Evolutionary conservation across 2,888 invertebrate species (phyloP).

Genomic region (Apoda limacodes): DNA sequence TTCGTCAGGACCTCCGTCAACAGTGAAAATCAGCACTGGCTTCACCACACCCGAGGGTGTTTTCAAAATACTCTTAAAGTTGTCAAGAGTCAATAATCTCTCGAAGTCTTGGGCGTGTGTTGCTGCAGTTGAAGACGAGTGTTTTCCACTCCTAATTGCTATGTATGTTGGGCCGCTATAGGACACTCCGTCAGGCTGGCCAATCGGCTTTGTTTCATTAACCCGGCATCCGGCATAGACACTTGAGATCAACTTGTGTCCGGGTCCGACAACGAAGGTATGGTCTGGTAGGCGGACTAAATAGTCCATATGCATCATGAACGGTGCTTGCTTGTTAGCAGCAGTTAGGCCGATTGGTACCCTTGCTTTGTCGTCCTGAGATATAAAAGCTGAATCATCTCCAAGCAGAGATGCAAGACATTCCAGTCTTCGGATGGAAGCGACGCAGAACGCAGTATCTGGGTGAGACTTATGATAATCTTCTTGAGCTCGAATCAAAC

Average conservation of each 20-base stretch:
- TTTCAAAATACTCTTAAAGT: constrained; percentile 5
- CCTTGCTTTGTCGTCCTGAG: constrained; percentile 8
- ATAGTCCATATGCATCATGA: constrained; percentile 14
- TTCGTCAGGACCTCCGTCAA: constrained; percentile 10
- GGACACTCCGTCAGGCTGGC: constrained; percentile 12
- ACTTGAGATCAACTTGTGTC: constrained; percentile 14
- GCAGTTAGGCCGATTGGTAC: constrained; percentile 8
- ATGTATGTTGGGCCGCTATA: constrained; percentile 13
- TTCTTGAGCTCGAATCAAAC: constrained; percentile 16
- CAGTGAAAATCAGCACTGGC: constrained; percentile 6
- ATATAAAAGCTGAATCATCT: too few species aligned
- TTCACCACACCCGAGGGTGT: constrained; percentile 5
- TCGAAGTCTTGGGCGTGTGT: constrained; percentile 8
- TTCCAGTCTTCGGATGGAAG: constrained; percentile 6
- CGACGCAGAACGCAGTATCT: constrained; percentile 8
- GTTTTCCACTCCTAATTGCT: constrained; percentile 15
- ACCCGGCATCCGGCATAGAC: constrained; percentile 16
- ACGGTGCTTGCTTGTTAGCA: constrained; percentile 10
- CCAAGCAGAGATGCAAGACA: constrained; percentile 6
- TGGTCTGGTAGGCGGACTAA: constrained; percentile 14
- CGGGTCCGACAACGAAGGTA: constrained; percentile 13
- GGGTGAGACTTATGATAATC: constrained; percentile 16
- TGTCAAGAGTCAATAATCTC: constrained; percentile 5
- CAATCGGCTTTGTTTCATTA: constrained; percentile 14
- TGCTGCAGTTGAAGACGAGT: constrained; percentile 15